Conservation (phyloP, 1,140 invertebrate species). For the Calephelis virginiensis region DNA sequence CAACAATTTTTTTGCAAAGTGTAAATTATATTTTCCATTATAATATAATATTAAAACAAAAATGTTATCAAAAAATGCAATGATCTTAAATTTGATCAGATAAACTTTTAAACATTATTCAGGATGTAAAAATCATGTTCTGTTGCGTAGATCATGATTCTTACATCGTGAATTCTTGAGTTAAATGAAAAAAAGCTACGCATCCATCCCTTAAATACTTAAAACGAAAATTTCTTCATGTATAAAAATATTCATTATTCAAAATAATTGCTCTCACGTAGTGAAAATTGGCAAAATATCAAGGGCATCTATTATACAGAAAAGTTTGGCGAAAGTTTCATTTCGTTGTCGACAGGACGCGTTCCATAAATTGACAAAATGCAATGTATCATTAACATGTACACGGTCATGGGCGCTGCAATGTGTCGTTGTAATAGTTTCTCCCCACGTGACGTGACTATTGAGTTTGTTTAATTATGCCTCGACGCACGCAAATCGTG, state of each 20-base stretch:
- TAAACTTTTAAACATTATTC: too few relatives aligned
- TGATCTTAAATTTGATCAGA: too few relatives aligned
- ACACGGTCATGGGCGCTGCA: conserved; percentile 46
- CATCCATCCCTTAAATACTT: background rate
- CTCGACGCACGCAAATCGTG: conserved; percentile 16
- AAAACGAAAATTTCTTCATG: background rate
- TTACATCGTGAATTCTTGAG: too few relatives aligned
- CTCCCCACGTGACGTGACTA: conserved; percentile 54
- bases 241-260: background rate
- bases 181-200: too few relatives aligned
- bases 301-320: conserved; percentile 19
- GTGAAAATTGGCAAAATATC: background rate
- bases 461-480: conserved; percentile 41
- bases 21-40: too few relatives aligned
- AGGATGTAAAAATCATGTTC: too few relatives aligned
- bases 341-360: conserved; percentile 60
- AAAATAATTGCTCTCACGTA: conserved; percentile 15
- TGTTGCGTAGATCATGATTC: too few relatives aligned
- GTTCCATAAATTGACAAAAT: conserved; percentile 61
- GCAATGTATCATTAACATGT: conserved; percentile 55
- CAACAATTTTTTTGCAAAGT: too few relatives aligned
- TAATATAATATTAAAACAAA: too few relatives aligned
- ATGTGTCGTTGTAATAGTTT: conserved; percentile 44
- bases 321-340: conserved; percentile 46
- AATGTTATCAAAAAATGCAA: too few relatives aligned